Evolutionary conservation across 2,113 vertebrate genomes (phyloP), one percentile per base, ranked within the genome.

Genomic region (Numida meleagris): DNA sequence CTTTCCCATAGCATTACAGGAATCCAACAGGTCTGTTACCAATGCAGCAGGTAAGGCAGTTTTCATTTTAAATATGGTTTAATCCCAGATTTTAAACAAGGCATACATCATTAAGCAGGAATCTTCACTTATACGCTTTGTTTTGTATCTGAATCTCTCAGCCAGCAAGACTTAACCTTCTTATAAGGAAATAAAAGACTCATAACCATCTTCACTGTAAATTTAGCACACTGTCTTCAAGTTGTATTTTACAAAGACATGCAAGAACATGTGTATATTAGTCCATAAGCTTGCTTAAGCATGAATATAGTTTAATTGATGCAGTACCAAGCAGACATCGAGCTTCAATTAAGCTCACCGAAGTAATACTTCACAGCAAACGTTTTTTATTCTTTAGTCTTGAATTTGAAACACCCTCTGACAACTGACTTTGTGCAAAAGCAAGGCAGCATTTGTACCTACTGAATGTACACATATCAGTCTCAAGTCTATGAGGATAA

Each of bases 391-490:
- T 71, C 45, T 48, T 65, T 42, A 10, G 10, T n/a, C 24, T 36
- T 59, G 36, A 51, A 33, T 36, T 23, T 70, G 34, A 83, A 75
- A 66, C 53, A 58, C 10, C 17, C 31, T 66, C 33, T 59, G 36
- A 13, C 46, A 74, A 65, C 6, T 1, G 2, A 16, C n/a, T 50
- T 27, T 13, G 5, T 0, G 77, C 38, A 85, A 73, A 78, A 33
- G 23, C 45, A 80, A 77, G 36, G 19, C 7, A 66, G 63, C 13
- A 19, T 3, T 63, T 36, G 6, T 29, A 55, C 50, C 70, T 31
- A 36, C 13, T 16, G n/a, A 80, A 57, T 4, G 1, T 0, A 2
- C 75, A 21, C 21, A 43, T 7, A 2, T 8, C 21, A 5, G 4
- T 34, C 53, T 43, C 12, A 66, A 76, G 73, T 5, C 17, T 36